Base-by-base conservation (phyloP, 2,797 vertebrate genomes). In the Gallinago solitaria region DNA sequence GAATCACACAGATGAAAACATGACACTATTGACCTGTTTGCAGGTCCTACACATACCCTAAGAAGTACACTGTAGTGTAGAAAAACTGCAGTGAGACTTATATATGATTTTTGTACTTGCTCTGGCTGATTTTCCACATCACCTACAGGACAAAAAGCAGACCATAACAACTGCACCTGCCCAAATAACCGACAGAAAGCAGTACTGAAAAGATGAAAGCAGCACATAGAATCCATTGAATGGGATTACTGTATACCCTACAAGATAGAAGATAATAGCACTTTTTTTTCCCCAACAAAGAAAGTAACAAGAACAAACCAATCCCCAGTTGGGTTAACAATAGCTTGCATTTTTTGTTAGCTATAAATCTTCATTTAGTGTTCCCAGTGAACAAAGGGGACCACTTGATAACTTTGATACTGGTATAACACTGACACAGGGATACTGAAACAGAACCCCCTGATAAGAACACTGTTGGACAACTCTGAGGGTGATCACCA, bases 361-460 rank as follows among this genome's bases (percentile, higher is more conserved):
- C 64, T 95, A 67, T 94, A 95, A 96, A 92, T 75, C 79, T 83
- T 89, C 3, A 16, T 84, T 95, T 90, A 94, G 78, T 68, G 68
- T 95, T 89, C 35, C 75, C 56, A 11, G 1, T 41, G 35, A 88
- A 83, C 53, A 91, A 90, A 95, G 17, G 7, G 8, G 50, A 47
- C 25, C 69, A 90, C 11, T 59, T 70, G 73, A 79, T 83, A 96
- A 68, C 91, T 91, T 86, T 79, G 84, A 93, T 73, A 56, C 33
- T 76, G 71, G 68, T 78, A 59, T 57, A 61, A 94, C 83, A 92
- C 68, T 60, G 77, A 92, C 81, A 69, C 70, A 76, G 51, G 83
- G 57, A 77, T 83, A 60, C 37, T 61, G 95, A 89, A 95, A 97
- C 20, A 48, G 76, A 95, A 96, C 80, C 32, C 71, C 54, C 71